Conservation (phyloP, 2,113 vertebrate genomes). For the Chamaea fasciata region DNA sequence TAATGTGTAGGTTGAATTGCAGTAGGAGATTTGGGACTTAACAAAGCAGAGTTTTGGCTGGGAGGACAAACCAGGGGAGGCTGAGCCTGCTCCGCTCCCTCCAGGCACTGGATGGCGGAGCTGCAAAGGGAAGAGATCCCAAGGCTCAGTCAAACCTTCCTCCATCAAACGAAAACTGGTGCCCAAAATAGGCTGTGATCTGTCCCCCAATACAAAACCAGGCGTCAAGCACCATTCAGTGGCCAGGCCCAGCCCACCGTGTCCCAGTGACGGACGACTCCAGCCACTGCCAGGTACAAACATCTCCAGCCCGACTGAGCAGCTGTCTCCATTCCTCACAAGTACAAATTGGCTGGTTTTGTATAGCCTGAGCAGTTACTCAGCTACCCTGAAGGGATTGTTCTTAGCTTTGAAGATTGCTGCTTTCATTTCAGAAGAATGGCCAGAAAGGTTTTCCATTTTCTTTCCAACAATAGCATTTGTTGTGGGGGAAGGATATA, state of each 20-base stretch:
- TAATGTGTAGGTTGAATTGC: background rate
- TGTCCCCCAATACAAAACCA: background rate
- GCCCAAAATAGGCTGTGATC: background rate
- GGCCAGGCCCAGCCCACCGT: background rate
- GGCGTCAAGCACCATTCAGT: background rate
- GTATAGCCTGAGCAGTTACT: background rate
- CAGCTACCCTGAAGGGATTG: conserved; percentile 1
- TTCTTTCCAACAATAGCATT: conserved; percentile 24
- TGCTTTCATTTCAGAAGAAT: conserved; percentile 37
- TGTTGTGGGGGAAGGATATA: conserved; percentile 2
- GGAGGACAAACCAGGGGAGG: background rate
- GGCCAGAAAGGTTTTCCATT: background rate
- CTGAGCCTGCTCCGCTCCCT: background rate
- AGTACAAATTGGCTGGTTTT: background rate
- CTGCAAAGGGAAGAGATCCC: background rate
- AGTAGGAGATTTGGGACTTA: background rate
- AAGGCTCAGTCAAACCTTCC: background rate
- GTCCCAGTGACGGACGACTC: background rate
- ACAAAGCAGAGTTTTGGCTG: background rate
- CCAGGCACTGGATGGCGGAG: rapidly evolving
- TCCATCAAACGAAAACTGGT: background rate
- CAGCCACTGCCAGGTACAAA: background rate
- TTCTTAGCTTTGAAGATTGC: conserved; percentile 22
- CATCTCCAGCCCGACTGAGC: background rate
- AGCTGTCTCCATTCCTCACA: background rate